A percentile compares a stretch with the other conserved stretches of the same genome.
phyloP scores from a whole-genome alignment of 2,797 vertebrate genomes.

The Erpetoichthys calabaricus region DNA sequence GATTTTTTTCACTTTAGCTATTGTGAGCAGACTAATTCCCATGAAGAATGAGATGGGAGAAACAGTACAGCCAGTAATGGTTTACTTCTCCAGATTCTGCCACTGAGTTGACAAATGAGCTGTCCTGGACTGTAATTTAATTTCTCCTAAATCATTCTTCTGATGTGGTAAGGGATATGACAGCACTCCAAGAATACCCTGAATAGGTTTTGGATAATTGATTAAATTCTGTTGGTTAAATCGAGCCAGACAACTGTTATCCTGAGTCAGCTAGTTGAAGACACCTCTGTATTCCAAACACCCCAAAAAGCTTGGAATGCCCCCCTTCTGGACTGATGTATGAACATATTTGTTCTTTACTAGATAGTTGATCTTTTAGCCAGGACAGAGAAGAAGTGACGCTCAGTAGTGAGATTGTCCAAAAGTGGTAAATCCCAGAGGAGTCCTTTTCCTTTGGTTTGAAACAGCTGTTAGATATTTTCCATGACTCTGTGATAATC shows the following conservation, averaged over 20 bases:
- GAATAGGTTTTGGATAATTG: not conserved
- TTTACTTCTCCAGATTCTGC: not conserved
- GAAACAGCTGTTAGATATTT: too few relatives aligned
- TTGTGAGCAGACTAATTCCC: too few relatives aligned
- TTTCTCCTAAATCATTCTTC: not conserved
- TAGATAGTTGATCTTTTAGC: not conserved
- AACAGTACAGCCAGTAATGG: too few relatives aligned
- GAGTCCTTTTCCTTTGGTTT: too few relatives aligned
- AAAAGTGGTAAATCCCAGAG: too few relatives aligned
- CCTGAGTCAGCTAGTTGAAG: not conserved
- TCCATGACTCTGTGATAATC: too few relatives aligned
- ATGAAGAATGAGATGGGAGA: too few relatives aligned
- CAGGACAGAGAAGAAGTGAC: not conserved
- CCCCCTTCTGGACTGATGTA: not conserved
- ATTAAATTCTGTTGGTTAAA: not conserved
- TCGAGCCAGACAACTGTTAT: not conserved
- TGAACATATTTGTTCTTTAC: too few relatives aligned
- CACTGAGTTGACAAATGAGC: not conserved
- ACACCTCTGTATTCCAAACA: not conserved
- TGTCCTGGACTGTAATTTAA: constrained; percentile 3
- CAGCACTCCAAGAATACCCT: not conserved
- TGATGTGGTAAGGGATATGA: not conserved
- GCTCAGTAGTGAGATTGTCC: not conserved
- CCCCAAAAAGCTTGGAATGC: not conserved
- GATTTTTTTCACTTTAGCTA: too few relatives aligned